Percentiles rank a stretch among this genome's conserved stretches.
phyloP scores from a whole-genome alignment of 1,140 invertebrate genomes.

The Protaetia brevitarsis region DNA sequence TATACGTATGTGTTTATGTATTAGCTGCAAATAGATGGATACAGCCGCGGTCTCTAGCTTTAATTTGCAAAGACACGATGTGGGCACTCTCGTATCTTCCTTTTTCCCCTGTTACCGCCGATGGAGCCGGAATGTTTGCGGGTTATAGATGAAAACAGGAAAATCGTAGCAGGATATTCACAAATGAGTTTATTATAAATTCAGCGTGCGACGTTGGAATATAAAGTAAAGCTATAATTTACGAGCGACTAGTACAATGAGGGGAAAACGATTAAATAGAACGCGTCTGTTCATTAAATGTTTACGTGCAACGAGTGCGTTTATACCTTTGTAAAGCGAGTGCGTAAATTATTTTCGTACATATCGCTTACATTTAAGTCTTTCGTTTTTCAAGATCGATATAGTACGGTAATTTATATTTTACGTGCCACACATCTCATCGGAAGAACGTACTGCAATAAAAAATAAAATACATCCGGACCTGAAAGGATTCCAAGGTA shows the following conservation, averaged over 20 bases:
- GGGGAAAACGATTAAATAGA: background rate
- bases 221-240: background rate
- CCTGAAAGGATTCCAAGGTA: no score
- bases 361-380: no score
- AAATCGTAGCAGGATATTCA: constrained; percentile 14
- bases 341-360: background rate
- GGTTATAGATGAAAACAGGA: constrained; percentile 2
- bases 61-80: constrained; percentile 12
- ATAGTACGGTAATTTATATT: no score
- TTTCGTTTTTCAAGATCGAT: no score
- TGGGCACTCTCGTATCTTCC: background rate
- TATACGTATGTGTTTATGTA: background rate
- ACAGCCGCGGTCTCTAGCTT: background rate
- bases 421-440: no score
- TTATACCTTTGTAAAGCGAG: background rate
- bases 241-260: background rate
- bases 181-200: constrained; percentile 17
- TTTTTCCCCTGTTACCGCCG: background rate
- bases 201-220: background rate
- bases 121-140: background rate
- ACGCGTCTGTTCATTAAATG: background rate
- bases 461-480: no score
- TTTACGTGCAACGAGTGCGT: background rate
- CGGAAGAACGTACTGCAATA: no score
- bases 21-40: no score